Conservation (phyloP, 2,888 invertebrate species). For the Zaprionus obscuricornis region DNA sequence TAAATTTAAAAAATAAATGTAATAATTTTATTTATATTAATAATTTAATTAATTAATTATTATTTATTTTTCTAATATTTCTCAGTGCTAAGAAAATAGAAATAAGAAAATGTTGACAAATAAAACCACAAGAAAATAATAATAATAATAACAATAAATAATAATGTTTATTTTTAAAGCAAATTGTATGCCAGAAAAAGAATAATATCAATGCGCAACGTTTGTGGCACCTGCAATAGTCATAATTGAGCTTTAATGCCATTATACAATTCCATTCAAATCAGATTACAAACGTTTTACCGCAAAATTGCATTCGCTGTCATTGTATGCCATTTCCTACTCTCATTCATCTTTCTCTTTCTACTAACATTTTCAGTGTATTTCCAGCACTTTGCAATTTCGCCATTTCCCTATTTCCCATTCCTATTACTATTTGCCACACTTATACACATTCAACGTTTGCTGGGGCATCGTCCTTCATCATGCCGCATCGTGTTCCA, state of each 20-base stretch:
- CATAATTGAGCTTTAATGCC: constrained; percentile 42
- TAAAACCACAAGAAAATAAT: constrained; percentile 1
- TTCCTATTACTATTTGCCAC: not conserved
- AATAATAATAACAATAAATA: no score
- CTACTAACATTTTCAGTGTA: no score
- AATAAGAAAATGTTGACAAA: constrained; percentile 2
- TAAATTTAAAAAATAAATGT: no score
- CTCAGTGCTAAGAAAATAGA: not conserved
- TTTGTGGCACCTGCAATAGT: constrained; percentile 10
- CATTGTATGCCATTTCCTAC: constrained; percentile 34
- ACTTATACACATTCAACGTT: no score
- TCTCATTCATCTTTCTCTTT: not conserved
- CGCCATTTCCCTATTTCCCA: not conserved
- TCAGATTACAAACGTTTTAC: constrained; percentile 63
- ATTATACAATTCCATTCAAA: constrained; percentile 53
- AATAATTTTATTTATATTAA: no score
- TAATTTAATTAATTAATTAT: no score
- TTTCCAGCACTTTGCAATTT: no score
- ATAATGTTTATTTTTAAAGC: no score
- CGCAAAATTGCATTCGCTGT: constrained; percentile 59
- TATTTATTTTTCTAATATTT: no score
- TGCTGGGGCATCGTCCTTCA: no score
- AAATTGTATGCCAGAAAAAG: no score
- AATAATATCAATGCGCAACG: constrained; percentile 6
- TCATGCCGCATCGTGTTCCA: constrained; percentile 21